A percentile compares a stretch with the other conserved stretches of the same genome.
phyloP scores from a whole-genome alignment of 2,113 vertebrate genomes.

The Echinops telfairi region DNA sequence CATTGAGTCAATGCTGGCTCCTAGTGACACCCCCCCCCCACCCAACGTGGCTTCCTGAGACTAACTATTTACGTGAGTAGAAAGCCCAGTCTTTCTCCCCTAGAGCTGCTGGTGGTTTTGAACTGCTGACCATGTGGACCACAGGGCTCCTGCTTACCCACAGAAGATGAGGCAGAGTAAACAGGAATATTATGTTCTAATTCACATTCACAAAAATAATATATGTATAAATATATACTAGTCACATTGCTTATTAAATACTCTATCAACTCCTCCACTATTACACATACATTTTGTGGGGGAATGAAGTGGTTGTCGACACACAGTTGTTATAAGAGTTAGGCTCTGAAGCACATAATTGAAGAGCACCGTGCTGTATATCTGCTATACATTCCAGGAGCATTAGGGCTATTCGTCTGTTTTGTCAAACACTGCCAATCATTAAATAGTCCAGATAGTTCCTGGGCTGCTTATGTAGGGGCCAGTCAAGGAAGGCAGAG shows the following conservation, averaged over 20 bases:
- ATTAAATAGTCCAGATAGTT: not conserved
- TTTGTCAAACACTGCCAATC: not conserved
- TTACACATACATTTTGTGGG: not conserved
- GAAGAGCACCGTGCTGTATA: not conserved
- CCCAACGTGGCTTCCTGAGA: too few relatives aligned
- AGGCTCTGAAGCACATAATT: not conserved
- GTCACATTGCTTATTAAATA: not conserved
- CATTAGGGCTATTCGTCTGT: not conserved
- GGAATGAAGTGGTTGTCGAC: not conserved
- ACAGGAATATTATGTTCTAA: not conserved
- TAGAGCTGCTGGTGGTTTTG: too few relatives aligned
- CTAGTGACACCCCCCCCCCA: too few relatives aligned
- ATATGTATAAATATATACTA: not conserved
- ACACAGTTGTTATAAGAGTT: slow-evolving; percentile 21
- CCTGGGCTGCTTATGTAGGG: not conserved
- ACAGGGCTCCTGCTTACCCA: not conserved
- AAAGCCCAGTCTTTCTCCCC: too few relatives aligned
- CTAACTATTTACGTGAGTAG: too few relatives aligned
- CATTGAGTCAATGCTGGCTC: too few relatives aligned
- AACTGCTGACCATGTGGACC: too few relatives aligned
- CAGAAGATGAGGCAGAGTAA: not conserved
- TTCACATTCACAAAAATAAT: not conserved
- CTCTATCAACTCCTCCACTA: not conserved
- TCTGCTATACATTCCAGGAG: not conserved
- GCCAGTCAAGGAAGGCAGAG: not conserved